A percentile compares a stretch with the other conserved stretches of the same genome.
Evolutionary conservation across 2,113 vertebrate genomes (phyloP).

Genomic region (human): GRCh38 chr6:156239001-156239500

Average conservation of each 20-base stretch:
- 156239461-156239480: not conserved
- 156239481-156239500: constrained; percentile 25
- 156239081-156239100: not conserved
- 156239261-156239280: constrained; percentile 29
- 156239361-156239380: not conserved
- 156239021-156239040: not conserved
- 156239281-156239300: not conserved
- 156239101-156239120: not conserved
- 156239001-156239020: not conserved
- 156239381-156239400: not conserved
- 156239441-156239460: not conserved
- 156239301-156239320: not conserved
- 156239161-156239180: not conserved
- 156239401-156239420: not conserved
- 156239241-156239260: constrained; percentile 32
- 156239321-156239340: constrained; percentile 22
- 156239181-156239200: not conserved
- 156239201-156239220: constrained; percentile 22
- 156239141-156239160: not conserved
- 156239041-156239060: not conserved
- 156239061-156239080: not conserved
- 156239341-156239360: constrained; percentile 26
- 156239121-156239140: not conserved
- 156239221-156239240: not conserved
- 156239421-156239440: not conserved